Base-by-base conservation (phyloP, 2,888 invertebrate genomes). In the Cataglyphis altisquamis region DNA sequence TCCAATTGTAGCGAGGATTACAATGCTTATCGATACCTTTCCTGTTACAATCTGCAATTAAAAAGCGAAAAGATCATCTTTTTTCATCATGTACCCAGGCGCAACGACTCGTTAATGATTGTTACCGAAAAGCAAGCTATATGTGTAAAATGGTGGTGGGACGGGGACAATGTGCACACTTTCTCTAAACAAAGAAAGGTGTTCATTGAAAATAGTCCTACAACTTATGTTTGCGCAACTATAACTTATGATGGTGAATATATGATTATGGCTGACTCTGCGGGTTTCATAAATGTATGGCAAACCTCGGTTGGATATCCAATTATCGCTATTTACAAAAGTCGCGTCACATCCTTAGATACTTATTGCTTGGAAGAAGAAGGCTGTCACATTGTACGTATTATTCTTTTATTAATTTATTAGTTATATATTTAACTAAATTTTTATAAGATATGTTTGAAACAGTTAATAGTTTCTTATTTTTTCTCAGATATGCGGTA, bases 201-300 rank as follows among this genome's bases (percentile, higher is more conserved):
- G 5, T 84, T 85, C 25, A 90, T 93, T 32, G 90, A 92, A 36
- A 84, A 90, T n/a, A 88, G 91, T 62, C 48, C 74, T 6, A 87
- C 88, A 3, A 83, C 84, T 77, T 95, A 93, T 80, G 91, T 92
- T 41, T 94, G 94, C 77, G 95, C 95, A 21, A 92, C 95, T 3
- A 90, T 95, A 39, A 95, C 95, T 4, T 92, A 94, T 57, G 95
- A 95, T 88, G 94, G 95, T 3, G 90, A 93, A 62, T 95, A 95
- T 89, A 91, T 96, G 72, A 94, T 95, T 60, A 92, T 94, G 63
- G 95, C 94, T 21, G 95, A 95, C 68, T 94, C 94, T 5, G 93
- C 93, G 82, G 94, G 95, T 66, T 94, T 92, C n/a, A 93, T 96
- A 41, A 94, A 93, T 63, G 94, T 95, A 80, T 95, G 94, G 93